Evolutionary conservation across 1,140 invertebrate genomes (phyloP).

Genomic region (Carposina sasakii): DNA sequence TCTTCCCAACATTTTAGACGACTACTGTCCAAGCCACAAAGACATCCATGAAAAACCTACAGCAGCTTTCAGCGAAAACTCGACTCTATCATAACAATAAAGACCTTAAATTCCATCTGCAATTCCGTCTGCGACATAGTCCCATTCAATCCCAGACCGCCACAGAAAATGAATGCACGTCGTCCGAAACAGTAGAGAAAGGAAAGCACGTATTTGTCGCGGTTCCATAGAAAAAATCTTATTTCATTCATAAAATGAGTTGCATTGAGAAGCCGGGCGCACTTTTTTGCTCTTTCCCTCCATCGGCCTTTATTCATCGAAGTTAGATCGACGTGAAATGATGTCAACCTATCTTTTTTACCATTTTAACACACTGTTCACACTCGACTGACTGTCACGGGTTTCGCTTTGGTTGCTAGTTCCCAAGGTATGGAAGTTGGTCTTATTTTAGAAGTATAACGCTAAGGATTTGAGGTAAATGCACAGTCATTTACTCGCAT

Average conservation of each 20-base stretch:
- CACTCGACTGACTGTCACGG: conserved; percentile 48
- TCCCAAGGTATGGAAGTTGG: conserved; percentile 12
- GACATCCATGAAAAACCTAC: too few species aligned
- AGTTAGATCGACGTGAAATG: conserved; percentile 61
- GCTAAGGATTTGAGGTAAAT: too few species aligned
- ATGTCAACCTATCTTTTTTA: conserved; percentile 50
- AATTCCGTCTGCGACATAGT: too few species aligned
- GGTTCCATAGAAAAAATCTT: conserved; percentile 62
- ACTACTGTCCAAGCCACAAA: too few species aligned
- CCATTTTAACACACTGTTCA: conserved; percentile 56
- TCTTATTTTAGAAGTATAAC: too few species aligned
- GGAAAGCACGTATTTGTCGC: conserved; percentile 70
- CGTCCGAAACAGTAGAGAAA: conserved; percentile 47
- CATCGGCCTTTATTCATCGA: conserved; percentile 35
- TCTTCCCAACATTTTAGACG: too few species aligned
- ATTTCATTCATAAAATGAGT: conserved; percentile 71
- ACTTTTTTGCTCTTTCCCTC: conserved; percentile 35
- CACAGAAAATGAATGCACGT: conserved; percentile 66
- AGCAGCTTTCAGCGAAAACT: too few species aligned
- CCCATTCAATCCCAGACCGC: too few species aligned
- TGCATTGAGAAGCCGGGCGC: conserved; percentile 49
- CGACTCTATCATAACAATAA: too few species aligned
- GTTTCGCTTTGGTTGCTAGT: conserved; percentile 3
- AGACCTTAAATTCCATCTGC: too few species aligned
- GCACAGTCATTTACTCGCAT: too few species aligned